A percentile compares a stretch with the other conserved stretches of the same genome.
phyloP scores from a whole-genome alignment of 92 coral and sea anemone genomes.

The Epizoanthus illoricatus region DNA sequence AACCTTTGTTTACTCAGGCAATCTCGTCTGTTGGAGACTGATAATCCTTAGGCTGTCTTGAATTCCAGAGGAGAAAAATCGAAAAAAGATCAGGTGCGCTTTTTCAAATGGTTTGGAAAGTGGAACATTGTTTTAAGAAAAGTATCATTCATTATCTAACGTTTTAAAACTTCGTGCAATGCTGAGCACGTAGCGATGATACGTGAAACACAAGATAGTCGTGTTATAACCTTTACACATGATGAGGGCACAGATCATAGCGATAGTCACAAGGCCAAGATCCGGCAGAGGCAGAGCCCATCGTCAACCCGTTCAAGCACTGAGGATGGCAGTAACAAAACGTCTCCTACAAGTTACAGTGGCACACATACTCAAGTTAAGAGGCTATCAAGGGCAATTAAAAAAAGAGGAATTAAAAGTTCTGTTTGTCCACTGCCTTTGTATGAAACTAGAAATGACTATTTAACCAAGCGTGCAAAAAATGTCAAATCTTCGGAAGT shows the following conservation, averaged over 20 bases:
- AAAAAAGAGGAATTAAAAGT: neutral
- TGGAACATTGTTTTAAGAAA: too few relatives aligned
- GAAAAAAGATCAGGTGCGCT: too few relatives aligned
- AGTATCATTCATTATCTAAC: neutral
- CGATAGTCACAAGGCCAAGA: neutral
- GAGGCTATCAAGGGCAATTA: neutral
- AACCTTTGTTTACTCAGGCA: too few relatives aligned
- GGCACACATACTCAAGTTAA: neutral
- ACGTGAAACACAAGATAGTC: neutral
- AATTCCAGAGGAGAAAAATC: too few relatives aligned
- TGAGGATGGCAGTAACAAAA: neutral
- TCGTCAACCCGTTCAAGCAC: neutral
- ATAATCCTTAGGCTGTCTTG: too few relatives aligned
- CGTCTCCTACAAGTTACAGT: neutral
- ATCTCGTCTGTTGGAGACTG: too few relatives aligned
- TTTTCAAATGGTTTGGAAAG: too few relatives aligned
- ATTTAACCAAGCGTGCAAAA: slow-evolving; percentile 2
- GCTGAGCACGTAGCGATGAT: neutral
- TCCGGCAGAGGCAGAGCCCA: neutral
- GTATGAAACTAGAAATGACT: neutral
- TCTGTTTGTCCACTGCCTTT: neutral
- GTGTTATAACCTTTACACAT: too few relatives aligned
- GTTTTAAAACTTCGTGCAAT: neutral
- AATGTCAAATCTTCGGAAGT: slow-evolving; percentile 2
- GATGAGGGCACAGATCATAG: too few relatives aligned